A percentile compares a stretch with the other conserved stretches of the same genome.
These are phyloP conservation scores for Danio tinwini DNA, from an alignment of 2,797 vertebrate genomes.

Conservation along the genomic window DNA sequence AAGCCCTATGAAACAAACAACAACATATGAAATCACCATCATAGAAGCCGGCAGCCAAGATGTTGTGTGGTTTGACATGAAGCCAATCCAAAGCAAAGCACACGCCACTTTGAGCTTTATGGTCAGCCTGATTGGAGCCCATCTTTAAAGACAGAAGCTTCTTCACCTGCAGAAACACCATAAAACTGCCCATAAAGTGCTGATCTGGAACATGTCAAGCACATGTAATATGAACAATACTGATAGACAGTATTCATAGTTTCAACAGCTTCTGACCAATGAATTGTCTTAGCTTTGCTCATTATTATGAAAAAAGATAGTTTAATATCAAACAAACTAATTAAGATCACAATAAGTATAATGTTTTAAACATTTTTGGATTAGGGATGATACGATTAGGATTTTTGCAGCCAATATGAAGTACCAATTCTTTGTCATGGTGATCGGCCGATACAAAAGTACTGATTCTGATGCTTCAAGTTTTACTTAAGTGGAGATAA, in stretches of 20 bases:
- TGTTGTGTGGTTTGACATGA: constrained; percentile 87
- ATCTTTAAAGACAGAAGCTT: constrained; percentile 82
- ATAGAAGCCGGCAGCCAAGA: constrained; percentile 90
- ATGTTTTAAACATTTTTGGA: too few relatives aligned
- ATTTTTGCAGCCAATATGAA: too few relatives aligned
- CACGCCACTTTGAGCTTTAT: constrained; percentile 78
- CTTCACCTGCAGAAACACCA: constrained; percentile 74
- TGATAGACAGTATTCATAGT: background rate
- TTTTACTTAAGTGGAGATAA: too few relatives aligned
- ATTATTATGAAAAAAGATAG: too few relatives aligned
- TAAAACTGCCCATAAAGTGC: background rate
- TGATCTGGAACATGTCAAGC: background rate
- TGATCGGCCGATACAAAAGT: too few relatives aligned
- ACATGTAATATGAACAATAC: background rate
- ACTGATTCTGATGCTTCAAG: too few relatives aligned
- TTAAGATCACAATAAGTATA: too few relatives aligned
- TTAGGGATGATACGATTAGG: too few relatives aligned
- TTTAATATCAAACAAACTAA: too few relatives aligned
- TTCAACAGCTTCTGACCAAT: background rate
- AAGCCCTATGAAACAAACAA: background rate
- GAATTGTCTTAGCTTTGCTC: background rate
- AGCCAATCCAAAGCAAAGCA: constrained; percentile 92
- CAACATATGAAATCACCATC: constrained; percentile 79
- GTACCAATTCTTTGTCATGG: too few relatives aligned
- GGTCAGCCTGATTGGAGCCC: constrained; percentile 84